Conservation (phyloP, 2,797 vertebrate species). For the Naso thynnoides region DNA sequence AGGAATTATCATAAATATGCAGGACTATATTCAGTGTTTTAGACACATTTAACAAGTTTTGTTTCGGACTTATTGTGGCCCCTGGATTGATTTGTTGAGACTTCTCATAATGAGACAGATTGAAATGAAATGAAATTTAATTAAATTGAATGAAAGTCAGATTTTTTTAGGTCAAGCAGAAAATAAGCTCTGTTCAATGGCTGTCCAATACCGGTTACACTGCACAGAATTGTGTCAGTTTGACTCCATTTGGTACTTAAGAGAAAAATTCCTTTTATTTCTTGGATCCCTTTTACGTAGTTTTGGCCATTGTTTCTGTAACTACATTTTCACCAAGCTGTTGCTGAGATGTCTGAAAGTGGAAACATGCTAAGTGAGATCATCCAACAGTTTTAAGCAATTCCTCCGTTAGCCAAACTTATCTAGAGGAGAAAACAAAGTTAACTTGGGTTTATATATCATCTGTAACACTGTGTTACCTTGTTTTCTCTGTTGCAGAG, state of each 20-base stretch:
- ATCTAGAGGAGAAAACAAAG: background rate
- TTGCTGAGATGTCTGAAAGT: background rate
- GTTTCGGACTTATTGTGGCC: background rate
- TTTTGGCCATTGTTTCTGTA: background rate
- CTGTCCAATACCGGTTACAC: background rate
- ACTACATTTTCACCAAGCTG: background rate
- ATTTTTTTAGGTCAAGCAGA: too few species aligned
- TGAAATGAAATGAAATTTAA: too few species aligned
- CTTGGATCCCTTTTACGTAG: background rate
- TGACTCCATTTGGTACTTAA: background rate
- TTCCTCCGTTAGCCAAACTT: background rate
- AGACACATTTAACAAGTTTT: background rate
- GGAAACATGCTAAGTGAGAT: background rate
- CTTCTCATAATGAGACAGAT: too few species aligned
- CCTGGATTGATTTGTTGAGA: too few species aligned
- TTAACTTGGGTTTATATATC: background rate
- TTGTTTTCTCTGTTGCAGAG: slow-evolving; percentile 75
- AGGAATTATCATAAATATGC: background rate
- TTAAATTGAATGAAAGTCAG: background rate
- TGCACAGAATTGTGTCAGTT: background rate
- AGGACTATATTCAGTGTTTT: background rate
- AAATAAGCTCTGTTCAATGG: too few species aligned
- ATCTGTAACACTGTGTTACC: background rate
- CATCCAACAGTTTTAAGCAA: background rate
- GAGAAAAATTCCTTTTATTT: background rate